These are phyloP conservation scores for Catotricha subobsoleta DNA, from an alignment of 2,888 invertebrate genomes.

Conservation along the genomic window DNA sequence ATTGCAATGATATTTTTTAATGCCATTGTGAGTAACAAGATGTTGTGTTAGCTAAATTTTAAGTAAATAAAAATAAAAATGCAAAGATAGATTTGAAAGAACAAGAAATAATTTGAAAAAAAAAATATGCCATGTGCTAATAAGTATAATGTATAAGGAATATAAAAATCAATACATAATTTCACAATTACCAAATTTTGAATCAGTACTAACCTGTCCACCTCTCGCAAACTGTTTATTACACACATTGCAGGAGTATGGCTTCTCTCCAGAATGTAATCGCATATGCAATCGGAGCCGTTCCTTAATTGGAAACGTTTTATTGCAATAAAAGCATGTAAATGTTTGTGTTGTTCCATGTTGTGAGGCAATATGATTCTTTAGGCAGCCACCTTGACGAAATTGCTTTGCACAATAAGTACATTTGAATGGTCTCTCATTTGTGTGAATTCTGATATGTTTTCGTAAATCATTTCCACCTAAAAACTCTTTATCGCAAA, in stretches of 20 bases:
- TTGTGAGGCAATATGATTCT: constrained; percentile 36
- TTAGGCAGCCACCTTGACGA: constrained; percentile 42
- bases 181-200: neutral
- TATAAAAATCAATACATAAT: neutral
- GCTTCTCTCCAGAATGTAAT: constrained; percentile 52
- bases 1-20: constrained; percentile 52
- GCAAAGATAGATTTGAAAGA: neutral
- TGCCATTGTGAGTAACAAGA: constrained; percentile 51
- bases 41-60: constrained; percentile 37
- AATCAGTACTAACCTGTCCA: constrained; percentile 41
- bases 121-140: neutral
- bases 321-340: constrained; percentile 55
- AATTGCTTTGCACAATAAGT: constrained; percentile 43
- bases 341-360: constrained; percentile 31
- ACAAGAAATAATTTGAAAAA: neutral
- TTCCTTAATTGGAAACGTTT: constrained; percentile 58
- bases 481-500: constrained; percentile 44
- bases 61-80: neutral
- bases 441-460: constrained; percentile 47
- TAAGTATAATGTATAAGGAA: neutral
- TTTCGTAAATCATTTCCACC: constrained; percentile 46
- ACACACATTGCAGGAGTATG: constrained; percentile 44
- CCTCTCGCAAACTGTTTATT: constrained; percentile 50
- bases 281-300: constrained; percentile 53
- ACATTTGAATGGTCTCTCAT: constrained; percentile 44